Base-by-base conservation (phyloP, 2,113 vertebrate species). In the Coreoperca whiteheadi region DNA sequence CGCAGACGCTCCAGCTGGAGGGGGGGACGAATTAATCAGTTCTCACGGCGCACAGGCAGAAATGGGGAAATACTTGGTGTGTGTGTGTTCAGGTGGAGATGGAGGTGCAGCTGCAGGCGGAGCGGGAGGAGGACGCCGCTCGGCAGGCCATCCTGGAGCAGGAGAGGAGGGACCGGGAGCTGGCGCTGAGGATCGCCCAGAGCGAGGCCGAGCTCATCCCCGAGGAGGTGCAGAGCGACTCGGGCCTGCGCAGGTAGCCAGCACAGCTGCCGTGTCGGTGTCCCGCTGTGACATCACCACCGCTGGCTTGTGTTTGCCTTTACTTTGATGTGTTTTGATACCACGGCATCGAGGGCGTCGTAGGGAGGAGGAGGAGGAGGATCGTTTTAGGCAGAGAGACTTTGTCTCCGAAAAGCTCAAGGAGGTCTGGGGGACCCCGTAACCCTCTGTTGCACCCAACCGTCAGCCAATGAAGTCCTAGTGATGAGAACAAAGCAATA, bases 151-250 rank as follows among this genome's bases (percentile, higher is more conserved):
- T 98, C 9, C 94, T 97, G 86, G 97, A 98, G 72, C 98, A 99
- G 94, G 98, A 99, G 60, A 95, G 98, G 28, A 90, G 98, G 43
- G 98, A 99, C 93, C 87, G 96, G 0, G 98, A 99, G 87, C 95
- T 99, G 87, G 98, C 98, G 0, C 95, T 99, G 93, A 92, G 98
- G 68, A 99, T 99, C 51, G 98, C 97, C 11, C 97, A 96, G 90
- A 99, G 96, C 2, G 98, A 99, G 72, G 89, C 98, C 0, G 98
- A 99, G 79, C 98, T 99, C 60, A 99, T 99, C 89, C 96, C 92
- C 0, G 98, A 99, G 0, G 98, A 99, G 79, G 88, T 89, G 14
- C 94, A 93, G 51, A 85, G 73, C 0, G 98, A 98, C 61, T 66
- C 80, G 0, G 95, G 92, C 0, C 94, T 98, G 53, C 96, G 98